Conservation (phyloP, 2,888 invertebrate species). For the Ceraclea dissimilis region DNA sequence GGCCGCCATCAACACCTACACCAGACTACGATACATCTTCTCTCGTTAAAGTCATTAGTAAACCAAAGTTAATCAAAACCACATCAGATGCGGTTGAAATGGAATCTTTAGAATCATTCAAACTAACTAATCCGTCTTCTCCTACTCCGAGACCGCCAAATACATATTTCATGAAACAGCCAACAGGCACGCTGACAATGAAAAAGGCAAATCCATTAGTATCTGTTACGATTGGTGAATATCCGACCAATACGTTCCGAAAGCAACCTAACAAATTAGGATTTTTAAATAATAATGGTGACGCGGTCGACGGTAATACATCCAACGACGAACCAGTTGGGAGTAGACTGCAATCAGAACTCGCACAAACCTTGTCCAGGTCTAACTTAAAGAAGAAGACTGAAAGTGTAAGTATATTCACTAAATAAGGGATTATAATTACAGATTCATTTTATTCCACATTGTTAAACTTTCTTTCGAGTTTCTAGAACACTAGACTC, state of each 20-base stretch:
- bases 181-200: conserved; percentile 49
- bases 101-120: conserved; percentile 69
- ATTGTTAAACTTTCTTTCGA: too few relatives aligned
- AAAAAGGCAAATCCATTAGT: conserved; percentile 53
- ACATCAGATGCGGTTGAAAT: conserved; percentile 58
- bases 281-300: conserved; percentile 43
- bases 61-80: conserved; percentile 29
- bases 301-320: conserved; percentile 37
- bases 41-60: conserved; percentile 27
- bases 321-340: conserved; percentile 46
- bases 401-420: conserved; percentile 48
- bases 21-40: conserved; percentile 47
- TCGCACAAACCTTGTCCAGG: conserved; percentile 66
- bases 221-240: conserved; percentile 66
- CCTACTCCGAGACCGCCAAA: conserved; percentile 59
- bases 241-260: conserved; percentile 48
- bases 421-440: too few relatives aligned
- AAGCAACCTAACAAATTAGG: conserved; percentile 66
- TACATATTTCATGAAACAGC: conserved; percentile 57
- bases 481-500: too few relatives aligned
- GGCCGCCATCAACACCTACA: conserved; percentile 43
- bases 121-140: conserved; percentile 56
- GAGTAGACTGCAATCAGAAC: conserved; percentile 63
- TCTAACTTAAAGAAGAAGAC: conserved; percentile 69
- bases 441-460: too few relatives aligned